phyloP scores from a whole-genome alignment of 2,888 invertebrate genomes.

The Diachrysia chrysitis region DNA sequence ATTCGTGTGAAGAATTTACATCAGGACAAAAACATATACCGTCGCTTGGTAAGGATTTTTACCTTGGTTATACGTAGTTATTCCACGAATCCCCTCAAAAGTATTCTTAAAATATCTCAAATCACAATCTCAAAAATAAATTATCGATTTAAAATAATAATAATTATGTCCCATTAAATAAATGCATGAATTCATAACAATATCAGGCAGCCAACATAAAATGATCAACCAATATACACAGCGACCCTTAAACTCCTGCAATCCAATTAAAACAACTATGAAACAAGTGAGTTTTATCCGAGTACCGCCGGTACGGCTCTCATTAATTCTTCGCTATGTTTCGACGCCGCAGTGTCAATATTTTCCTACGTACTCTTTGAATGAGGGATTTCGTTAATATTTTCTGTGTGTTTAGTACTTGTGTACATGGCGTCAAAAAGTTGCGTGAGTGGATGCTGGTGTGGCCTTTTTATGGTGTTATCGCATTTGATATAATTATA shows the following conservation, averaged over 20 bases:
- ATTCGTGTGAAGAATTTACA: too few species aligned
- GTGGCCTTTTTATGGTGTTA: neutral
- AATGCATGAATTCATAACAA: neutral
- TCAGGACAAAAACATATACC: too few species aligned
- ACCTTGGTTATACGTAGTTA: too few species aligned
- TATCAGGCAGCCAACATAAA: neutral
- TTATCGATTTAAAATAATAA: too few species aligned
- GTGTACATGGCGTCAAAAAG: neutral
- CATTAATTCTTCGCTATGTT: constrained; percentile 43
- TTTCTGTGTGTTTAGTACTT: constrained; percentile 24
- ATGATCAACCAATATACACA: constrained; percentile 11
- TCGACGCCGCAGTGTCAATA: constrained; percentile 30
- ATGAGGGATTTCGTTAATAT: constrained; percentile 1
- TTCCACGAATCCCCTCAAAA: too few species aligned
- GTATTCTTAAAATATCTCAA: too few species aligned
- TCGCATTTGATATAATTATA: too few species aligned
- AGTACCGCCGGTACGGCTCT: constrained; percentile 19
- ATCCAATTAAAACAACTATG: constrained; percentile 49
- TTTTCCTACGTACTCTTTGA: constrained; percentile 20
- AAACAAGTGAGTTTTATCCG: constrained; percentile 40
- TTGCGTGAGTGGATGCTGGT: neutral
- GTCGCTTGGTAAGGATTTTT: too few species aligned
- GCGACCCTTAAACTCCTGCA: constrained; percentile 32
- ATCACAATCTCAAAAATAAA: too few species aligned
- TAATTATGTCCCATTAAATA: neutral